Conservation (phyloP, 2,888 invertebrate species). For the Micoletzkya japonica region DNA sequence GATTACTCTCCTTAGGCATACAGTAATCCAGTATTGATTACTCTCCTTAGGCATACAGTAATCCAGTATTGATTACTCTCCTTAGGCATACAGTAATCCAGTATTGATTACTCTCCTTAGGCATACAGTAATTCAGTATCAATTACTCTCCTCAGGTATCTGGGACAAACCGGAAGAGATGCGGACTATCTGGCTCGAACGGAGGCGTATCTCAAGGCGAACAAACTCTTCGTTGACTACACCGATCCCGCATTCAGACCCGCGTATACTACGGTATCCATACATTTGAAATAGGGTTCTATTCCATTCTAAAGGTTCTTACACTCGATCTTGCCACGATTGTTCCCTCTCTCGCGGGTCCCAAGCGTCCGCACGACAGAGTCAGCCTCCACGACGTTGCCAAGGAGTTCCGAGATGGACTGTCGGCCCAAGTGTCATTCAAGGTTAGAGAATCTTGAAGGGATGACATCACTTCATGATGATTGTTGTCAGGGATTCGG, state of each 20-base stretch:
- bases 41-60: background rate
- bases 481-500: no score
- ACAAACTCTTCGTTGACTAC: conserved; percentile 83
- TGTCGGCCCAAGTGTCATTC: conserved; percentile 79
- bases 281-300: background rate
- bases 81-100: conserved; percentile 35
- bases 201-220: conserved; percentile 80
- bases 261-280: conserved; percentile 49
- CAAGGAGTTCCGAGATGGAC: conserved; percentile 81
- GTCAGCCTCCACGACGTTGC: conserved; percentile 81
- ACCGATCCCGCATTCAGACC: conserved; percentile 67
- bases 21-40: no score
- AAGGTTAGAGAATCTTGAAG: conserved; percentile 39
- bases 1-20: conserved; percentile 34
- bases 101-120: background rate
- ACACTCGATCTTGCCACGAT: conserved; percentile 84
- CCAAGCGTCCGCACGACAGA: conserved; percentile 93
- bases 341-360: conserved; percentile 91
- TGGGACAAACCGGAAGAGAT: conserved; percentile 57
- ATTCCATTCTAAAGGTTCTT: conserved; percentile 71
- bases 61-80: background rate
- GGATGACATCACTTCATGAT: conserved; percentile 25
- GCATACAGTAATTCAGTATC: background rate
- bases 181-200: conserved; percentile 43
- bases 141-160: conserved; percentile 35